Evolutionary conservation across 2,888 invertebrate genomes (phyloP), one percentile per base, ranked within the genome.

Genomic region (Monoplex corrugatus): DNA sequence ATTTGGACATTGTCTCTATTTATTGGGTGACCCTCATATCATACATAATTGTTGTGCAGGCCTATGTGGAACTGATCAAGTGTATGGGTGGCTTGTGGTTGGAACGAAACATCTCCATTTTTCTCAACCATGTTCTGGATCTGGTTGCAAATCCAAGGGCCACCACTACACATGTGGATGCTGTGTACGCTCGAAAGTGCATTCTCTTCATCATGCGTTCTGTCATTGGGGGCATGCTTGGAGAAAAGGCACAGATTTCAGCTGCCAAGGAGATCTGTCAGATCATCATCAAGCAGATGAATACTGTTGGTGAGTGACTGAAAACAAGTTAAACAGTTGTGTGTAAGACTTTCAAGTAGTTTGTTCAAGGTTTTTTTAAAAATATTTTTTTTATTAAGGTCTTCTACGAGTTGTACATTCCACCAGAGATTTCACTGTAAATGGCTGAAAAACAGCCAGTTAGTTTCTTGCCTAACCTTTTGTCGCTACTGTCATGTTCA

Each of bases 141-240:
- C 96, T 99, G 92, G 98, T 97, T 2, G 98, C 98, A 0, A 99
- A 98, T 96, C 99, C 99, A 0, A 98, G 98, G 96, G 98, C 99
- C 0, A 98, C 98, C 0, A 98, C 98, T 28, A 98, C 98, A 0
- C 99, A 99, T 95, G 99, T 99, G 0, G 99, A 99, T 96, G 99
- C 99, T 28, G 99, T 99, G 1, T 99, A 99, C 96, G 99, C 99
- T 0, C 97, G 99, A 93, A 99, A 99, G 96, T 99, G 99, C 96
- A 98, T 99, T 90, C 98, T 98, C 95, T 99, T 99, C 96, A 98
- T 99, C 92, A 96, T 99, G 89, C 97, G 99, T 86, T 98, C 98
- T 91, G 98, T 98, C 0, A 97, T 99, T 68, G 99, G 99, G 0
- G 98, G 98, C 95, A 98, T 99, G 97, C 97, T 99, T 40, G 98